Percentiles rank a stretch among this genome's conserved stretches.
phyloP scores from a whole-genome alignment of 2,113 vertebrate genomes.

The Apteryx mantelli region DNA sequence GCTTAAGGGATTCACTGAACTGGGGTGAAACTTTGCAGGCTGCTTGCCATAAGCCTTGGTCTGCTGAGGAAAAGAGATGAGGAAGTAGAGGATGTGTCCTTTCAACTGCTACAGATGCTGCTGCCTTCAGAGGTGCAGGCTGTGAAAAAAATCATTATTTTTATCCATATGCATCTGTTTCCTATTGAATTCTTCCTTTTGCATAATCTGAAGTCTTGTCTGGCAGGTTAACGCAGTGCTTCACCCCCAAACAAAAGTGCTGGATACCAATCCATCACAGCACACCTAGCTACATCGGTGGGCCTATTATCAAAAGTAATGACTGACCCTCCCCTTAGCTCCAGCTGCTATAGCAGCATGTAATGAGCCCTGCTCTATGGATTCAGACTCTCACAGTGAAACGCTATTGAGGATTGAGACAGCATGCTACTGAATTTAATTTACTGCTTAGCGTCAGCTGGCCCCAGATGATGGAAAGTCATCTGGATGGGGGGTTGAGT shows the following conservation, averaged over 20 bases:
- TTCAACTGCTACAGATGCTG: not conserved
- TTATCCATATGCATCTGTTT: conserved; percentile 10
- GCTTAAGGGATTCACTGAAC: not conserved
- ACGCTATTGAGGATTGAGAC: conserved; percentile 40
- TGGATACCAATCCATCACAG: conserved; percentile 42
- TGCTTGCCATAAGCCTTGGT: not conserved
- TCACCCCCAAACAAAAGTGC: conserved; percentile 34
- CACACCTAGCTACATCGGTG: conserved; percentile 62
- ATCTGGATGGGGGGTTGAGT: conserved; percentile 61
- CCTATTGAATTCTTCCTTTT: conserved; percentile 34
- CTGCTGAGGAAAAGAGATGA: not conserved
- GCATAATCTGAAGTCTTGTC: conserved; percentile 18
- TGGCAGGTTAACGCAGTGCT: conserved; percentile 14
- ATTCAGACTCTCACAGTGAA: not conserved
- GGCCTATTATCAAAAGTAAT: conserved; percentile 47
- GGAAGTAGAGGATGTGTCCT: not conserved
- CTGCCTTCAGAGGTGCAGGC: not conserved
- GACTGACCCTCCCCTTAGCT: conserved; percentile 44
- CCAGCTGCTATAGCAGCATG: conserved; percentile 57
- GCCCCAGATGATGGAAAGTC: conserved; percentile 59
- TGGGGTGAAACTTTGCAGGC: not conserved
- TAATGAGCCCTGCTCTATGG: conserved; percentile 52
- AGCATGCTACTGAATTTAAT: conserved; percentile 64
- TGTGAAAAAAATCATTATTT: not conserved
- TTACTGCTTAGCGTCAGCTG: conserved; percentile 66